Base-by-base conservation (phyloP, 2,113 vertebrate species). In the Spheniscus mendiculus region DNA sequence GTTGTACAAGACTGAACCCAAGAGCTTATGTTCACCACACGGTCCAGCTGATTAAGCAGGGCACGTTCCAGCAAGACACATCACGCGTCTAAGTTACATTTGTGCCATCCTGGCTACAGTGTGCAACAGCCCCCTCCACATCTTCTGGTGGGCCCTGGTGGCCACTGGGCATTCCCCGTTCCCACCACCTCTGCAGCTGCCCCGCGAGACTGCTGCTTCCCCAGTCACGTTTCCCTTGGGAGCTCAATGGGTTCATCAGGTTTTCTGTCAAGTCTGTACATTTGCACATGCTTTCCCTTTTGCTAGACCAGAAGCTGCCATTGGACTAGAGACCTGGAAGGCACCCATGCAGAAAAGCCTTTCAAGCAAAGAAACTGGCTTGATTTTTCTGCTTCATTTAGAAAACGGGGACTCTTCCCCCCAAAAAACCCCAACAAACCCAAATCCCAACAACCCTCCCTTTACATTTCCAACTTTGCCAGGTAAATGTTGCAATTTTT, bases 131-230 rank as follows among this genome's bases (percentile, higher is more conserved):
- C n/a, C 45, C 38, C 22, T 65, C 40, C 27, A 12, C 50, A 59
- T 26, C 27, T n/a, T 40, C 56, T 49, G 71, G 38, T 67, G 52
- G 44, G 62, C 44, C n/a, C 6, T 16, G 16, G 9, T 12, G 21
- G 44, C 22, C 2, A 4, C 44, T n/a, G 22, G 1, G 1, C 11
- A 3, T 23, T 56, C 34, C 15, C 6, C 0, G 1, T 11, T 65
- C 40, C 67, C 27, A 55, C 5, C 42, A 45, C 18, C 53, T 40
- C 66, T 42, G 63, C 83, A 73, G 65, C 52, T 50, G 45, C 47
- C 47, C 52, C 0, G 2, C 0, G 3, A 70, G 50, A n/a, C 34
- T 53, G 62, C 34, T 70, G 23, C 53, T 67, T 38, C n/a, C n/a
- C 6, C 0, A 5, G 19, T 53, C 42, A 16, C 0, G 0, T 49